Conservation (phyloP, 2,888 invertebrate genomes). For the Anthoptus insignis region DNA sequence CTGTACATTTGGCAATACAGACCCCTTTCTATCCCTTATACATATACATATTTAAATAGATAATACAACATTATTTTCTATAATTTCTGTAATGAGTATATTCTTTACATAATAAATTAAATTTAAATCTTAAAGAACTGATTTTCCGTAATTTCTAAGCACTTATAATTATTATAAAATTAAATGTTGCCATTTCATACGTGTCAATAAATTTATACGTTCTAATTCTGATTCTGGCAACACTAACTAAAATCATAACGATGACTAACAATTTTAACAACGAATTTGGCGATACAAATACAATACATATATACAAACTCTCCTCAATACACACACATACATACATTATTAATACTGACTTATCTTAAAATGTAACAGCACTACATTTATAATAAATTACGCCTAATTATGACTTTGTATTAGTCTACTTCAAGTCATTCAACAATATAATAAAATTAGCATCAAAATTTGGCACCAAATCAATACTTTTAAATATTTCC, state of each 20-base stretch:
- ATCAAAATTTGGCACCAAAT: conserved; percentile 22
- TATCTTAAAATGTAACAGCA: background rate
- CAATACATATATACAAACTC: background rate
- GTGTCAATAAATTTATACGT: too few species aligned
- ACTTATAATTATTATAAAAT: too few species aligned
- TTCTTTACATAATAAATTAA: too few species aligned
- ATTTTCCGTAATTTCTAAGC: too few species aligned
- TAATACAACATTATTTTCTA: too few species aligned
- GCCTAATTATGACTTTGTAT: background rate
- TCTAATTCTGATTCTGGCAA: background rate
- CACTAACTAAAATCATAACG: too few species aligned
- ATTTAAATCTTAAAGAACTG: too few species aligned
- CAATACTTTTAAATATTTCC: conserved; percentile 8
- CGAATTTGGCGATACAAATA: background rate
- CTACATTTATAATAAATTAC: background rate
- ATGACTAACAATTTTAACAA: too few species aligned
- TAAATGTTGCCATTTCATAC: too few species aligned
- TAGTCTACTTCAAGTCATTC: background rate
- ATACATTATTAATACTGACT: background rate
- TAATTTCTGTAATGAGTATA: too few species aligned
- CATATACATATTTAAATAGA: too few species aligned
- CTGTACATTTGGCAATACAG: conserved; percentile 12
- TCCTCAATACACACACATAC: background rate
- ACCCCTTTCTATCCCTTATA: background rate
- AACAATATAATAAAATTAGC: background rate